Conservation (phyloP, 2,113 vertebrate genomes). For the Condylura cristata region DNA sequence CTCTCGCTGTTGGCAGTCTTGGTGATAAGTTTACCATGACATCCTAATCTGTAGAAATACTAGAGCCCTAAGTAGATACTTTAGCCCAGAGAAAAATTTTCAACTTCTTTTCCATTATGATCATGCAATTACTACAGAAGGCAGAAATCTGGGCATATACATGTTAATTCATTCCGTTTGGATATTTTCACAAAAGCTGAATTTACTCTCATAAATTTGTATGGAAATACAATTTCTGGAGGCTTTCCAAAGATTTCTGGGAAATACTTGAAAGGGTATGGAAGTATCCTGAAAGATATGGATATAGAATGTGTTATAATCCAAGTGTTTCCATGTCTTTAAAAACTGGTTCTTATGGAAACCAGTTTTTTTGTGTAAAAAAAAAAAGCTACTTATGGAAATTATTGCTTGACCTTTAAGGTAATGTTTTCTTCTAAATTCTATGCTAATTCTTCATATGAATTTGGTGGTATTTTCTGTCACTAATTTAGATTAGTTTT, state of each 20-base stretch:
- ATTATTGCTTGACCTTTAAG: not conserved
- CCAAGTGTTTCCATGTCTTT: not conserved
- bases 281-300: not conserved
- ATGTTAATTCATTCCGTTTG: conserved; percentile 17
- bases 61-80: not conserved
- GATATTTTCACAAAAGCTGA: conserved; percentile 22
- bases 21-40: not conserved
- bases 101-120: not conserved
- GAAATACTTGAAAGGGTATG: not conserved
- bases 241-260: not conserved
- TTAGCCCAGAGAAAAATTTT: not conserved
- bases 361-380: not conserved
- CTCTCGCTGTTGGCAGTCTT: not conserved
- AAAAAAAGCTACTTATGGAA: not conserved
- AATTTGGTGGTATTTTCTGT: conserved; percentile 1
- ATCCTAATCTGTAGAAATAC: not conserved
- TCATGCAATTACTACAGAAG: not conserved
- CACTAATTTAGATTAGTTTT: not conserved
- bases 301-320: not conserved
- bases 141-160: not conserved
- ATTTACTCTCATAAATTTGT: conserved; percentile 21
- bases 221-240: not conserved
- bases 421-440: not conserved
- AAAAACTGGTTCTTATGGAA: not conserved
- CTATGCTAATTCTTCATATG: not conserved